A percentile compares a stretch with the other conserved stretches of the same genome.
phyloP scores from a whole-genome alignment of 2,888 invertebrate genomes.

The Neocrepidodera transversa region DNA sequence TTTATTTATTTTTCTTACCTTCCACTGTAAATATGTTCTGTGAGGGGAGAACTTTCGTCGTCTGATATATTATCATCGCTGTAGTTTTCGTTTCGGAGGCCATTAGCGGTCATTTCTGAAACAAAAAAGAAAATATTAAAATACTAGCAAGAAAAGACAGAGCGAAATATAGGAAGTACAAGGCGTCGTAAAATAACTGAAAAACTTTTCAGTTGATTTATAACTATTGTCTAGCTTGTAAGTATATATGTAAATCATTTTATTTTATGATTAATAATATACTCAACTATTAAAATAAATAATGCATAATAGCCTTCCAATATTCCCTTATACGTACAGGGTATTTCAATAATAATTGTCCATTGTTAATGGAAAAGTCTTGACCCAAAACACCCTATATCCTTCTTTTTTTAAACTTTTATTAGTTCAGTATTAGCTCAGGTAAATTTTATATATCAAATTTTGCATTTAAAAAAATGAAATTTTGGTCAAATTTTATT shows the following conservation, averaged over 20 bases:
- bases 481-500: too few species aligned
- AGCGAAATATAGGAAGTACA: background rate
- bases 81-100: conserved; percentile 68
- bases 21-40: conserved; percentile 88
- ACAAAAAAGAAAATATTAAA: conserved; percentile 32
- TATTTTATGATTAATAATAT: background rate
- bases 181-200: background rate
- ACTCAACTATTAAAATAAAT: too few species aligned
- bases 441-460: too few species aligned
- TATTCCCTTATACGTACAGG: too few species aligned
- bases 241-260: background rate
- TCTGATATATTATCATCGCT: conserved; percentile 83
- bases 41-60: conserved; percentile 87
- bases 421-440: too few species aligned
- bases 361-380: too few species aligned
- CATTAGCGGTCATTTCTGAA: conserved; percentile 70
- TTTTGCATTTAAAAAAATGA: too few species aligned
- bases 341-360: too few species aligned
- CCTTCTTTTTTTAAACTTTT: too few species aligned
- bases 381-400: too few species aligned
- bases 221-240: background rate
- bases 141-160: background rate
- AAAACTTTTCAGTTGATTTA: background rate
- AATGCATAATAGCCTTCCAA: too few species aligned
- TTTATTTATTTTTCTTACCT: conserved; percentile 68